These are phyloP conservation scores for Neocrepidodera transversa DNA, from an alignment of 2,888 invertebrate genomes.

Conservation along the genomic window DNA sequence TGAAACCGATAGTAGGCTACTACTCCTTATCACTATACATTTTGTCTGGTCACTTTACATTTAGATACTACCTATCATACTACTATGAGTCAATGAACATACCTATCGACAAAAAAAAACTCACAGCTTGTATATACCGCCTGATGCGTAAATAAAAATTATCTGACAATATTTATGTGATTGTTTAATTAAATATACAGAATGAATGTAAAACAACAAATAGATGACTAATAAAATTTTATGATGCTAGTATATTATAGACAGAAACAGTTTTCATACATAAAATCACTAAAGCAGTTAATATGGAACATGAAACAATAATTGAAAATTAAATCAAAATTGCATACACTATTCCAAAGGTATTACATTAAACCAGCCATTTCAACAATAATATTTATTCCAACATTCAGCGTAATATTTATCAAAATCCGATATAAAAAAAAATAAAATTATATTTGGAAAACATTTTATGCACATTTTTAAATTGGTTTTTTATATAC, in stretches of 20 bases:
- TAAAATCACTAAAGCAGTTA: slow-evolving; percentile 17
- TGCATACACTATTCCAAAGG: slow-evolving; percentile 6
- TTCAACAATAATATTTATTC: background rate
- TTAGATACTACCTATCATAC: too few species aligned
- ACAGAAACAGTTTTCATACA: background rate
- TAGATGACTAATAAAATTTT: background rate
- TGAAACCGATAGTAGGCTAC: too few species aligned
- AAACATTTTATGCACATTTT: too few species aligned
- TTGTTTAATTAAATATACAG: background rate
- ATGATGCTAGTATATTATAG: background rate
- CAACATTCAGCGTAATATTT: background rate
- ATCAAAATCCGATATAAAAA: background rate
- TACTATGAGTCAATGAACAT: too few species aligned
- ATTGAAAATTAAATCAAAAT: slow-evolving; percentile 21
- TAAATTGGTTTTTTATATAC: too few species aligned
- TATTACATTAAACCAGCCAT: slow-evolving; percentile 6
- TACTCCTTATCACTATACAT: too few species aligned
- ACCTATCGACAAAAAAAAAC: too few species aligned
- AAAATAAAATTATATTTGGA: background rate
- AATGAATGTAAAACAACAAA: background rate
- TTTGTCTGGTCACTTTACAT: too few species aligned
- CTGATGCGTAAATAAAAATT: too few species aligned
- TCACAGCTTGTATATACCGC: too few species aligned
- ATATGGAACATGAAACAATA: slow-evolving; percentile 21
- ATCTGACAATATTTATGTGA: background rate